Evolutionary conservation across 2,113 vertebrate genomes (phyloP), one percentile per base, ranked within the genome.

Genomic region (Melanostigma gelatinosum): DNA sequence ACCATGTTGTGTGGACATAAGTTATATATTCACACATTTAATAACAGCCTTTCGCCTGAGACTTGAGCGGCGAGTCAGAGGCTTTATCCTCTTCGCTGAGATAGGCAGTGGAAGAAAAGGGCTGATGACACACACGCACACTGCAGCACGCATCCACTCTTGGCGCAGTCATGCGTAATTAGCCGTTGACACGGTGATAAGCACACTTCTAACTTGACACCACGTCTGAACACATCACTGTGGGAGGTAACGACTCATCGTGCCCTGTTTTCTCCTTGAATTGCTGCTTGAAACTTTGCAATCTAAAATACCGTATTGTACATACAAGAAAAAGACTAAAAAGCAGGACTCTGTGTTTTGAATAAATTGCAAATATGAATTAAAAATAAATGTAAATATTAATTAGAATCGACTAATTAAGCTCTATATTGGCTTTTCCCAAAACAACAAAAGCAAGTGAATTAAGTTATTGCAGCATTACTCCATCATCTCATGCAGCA

Each of bases 161-260:
- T 74, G 44, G 71, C 55, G 34, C 63, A 72, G 65, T 71, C 76
- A 29, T 61, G 63, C 48, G 36, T 85, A 84, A 87, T 87, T 84
- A 88, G 65, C 50, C 42, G 13, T 8, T 73, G 65, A 87, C 72
- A 66, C 27, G 4, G n/a, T 80, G 50, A 86, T 66, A 64, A 73
- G 54, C 18, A 29, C 9, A 42, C 48, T 50, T 70, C 63, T 40
- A 50, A 34, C 42, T 66, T 18, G 58, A 79, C 54, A 70, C 34
- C 32, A 32, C 16, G 15, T 73, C 66, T 74, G 55, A 73, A 64
- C 57, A 67, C 57, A 20, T 27, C 16, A 4, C 50, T 36, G 67
- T 6, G 24, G 40, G 69, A 81, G 72, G 60, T 32, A 46, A 63
- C 8, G 1, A 50, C 24, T 72, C 48, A 65, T 44, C 44, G 29